Percentiles rank a stretch among this genome's conserved stretches.
phyloP scores from a whole-genome alignment of 2,888 invertebrate genomes.

The Pristionchus exspectatus region DNA sequence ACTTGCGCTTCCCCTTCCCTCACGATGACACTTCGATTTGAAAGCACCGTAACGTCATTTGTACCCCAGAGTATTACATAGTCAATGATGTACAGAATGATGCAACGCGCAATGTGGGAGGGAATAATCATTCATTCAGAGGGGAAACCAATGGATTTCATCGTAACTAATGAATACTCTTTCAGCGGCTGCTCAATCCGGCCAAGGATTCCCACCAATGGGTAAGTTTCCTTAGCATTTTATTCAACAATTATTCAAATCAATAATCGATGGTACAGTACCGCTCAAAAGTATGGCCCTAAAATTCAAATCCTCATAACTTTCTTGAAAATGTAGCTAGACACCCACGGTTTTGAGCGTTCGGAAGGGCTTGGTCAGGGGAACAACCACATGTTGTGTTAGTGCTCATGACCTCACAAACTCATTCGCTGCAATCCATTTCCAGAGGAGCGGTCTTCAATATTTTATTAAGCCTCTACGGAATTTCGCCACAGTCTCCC shows the following conservation, averaged over 20 bases:
- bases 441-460: too few relatives aligned
- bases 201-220: conserved; percentile 52
- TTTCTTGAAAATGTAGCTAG: too few relatives aligned
- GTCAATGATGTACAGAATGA: background rate
- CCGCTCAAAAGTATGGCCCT: too few relatives aligned
- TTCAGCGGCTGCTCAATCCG: conserved; percentile 42
- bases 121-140: conserved; percentile 16
- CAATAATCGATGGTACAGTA: too few relatives aligned
- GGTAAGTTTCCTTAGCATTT: background rate
- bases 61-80: conserved; percentile 22
- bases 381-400: too few relatives aligned
- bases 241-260: background rate
- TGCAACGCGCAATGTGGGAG: background rate
- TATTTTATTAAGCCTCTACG: too few relatives aligned
- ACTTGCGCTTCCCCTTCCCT: conserved; percentile 7
- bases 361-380: too few relatives aligned
- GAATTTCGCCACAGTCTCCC: too few relatives aligned
- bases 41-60: conserved; percentile 46
- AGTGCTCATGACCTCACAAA: too few relatives aligned
- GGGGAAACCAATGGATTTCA: background rate
- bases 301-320: too few relatives aligned
- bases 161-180: conserved; percentile 1
- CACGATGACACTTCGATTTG: conserved; percentile 41
- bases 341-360: too few relatives aligned
- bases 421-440: too few relatives aligned